phyloP scores from a whole-genome alignment of 2,113 vertebrate species.

The Onychostruthus taczanowskii region DNA sequence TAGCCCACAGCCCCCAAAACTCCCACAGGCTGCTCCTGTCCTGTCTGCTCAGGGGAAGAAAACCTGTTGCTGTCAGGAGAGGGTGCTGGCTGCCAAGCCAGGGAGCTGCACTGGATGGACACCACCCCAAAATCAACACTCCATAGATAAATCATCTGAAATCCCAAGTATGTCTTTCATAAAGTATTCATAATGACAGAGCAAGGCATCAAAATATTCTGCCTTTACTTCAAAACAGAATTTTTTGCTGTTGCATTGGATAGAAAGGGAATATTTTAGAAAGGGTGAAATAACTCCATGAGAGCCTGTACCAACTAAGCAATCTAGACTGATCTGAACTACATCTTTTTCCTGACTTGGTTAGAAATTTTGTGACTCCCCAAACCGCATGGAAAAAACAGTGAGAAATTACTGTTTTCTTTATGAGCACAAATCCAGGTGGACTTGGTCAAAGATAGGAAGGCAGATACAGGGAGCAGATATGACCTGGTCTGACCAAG shows the following conservation, averaged over 20 bases:
- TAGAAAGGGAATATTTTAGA: background rate
- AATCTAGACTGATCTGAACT: background rate
- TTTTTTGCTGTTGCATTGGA: background rate
- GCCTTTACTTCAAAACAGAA: background rate
- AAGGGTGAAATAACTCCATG: background rate
- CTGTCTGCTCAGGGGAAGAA: background rate
- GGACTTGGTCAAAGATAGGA: background rate
- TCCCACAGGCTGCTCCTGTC: background rate
- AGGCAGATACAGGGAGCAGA: background rate
- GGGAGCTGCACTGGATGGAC: rapidly evolving
- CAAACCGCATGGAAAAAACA: rapidly evolving
- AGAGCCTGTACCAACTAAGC: background rate
- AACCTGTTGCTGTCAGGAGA: rapidly evolving
- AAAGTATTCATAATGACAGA: background rate
- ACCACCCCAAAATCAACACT: background rate
- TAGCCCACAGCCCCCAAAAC: background rate
- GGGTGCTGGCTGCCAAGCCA: rapidly evolving
- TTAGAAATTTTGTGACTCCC: background rate
- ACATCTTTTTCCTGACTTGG: background rate
- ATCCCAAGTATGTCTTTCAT: background rate
- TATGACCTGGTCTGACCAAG: background rate
- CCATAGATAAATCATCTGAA: background rate
- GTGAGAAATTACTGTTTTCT: background rate
- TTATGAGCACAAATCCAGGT: background rate
- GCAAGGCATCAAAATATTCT: background rate